Percentiles rank a stretch among this genome's conserved stretches.
Evolutionary conservation across 1,140 invertebrate genomes (phyloP).

Genomic region (Camponotus vicinus): DNA sequence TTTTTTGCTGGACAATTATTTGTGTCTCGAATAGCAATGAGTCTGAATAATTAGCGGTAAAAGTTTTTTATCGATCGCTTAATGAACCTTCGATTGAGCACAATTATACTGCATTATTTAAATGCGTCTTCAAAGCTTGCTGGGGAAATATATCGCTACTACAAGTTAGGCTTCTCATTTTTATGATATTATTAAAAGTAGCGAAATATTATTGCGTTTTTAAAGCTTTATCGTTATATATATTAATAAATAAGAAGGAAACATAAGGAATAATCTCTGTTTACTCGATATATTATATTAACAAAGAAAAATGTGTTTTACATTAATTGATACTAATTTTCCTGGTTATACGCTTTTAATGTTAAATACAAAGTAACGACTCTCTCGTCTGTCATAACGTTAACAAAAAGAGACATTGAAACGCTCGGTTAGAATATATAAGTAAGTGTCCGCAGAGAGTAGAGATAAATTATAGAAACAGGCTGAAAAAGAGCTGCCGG

Average conservation of each 20-base stretch:
- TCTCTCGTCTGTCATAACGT: neutral
- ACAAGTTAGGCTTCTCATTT: neutral
- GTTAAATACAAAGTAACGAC: neutral
- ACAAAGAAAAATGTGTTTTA: neutral
- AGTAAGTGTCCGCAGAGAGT: constrained; percentile 46
- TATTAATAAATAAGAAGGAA: neutral
- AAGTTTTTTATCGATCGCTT: constrained; percentile 15
- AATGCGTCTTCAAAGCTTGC: neutral
- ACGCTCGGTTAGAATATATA: constrained; percentile 31
- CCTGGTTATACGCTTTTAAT: neutral
- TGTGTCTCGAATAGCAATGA: neutral
- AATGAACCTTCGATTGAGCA: neutral
- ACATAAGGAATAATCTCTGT: neutral
- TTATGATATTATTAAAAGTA: neutral
- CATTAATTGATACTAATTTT: neutral
- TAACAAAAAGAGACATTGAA: neutral
- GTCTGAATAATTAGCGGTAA: constrained; percentile 30
- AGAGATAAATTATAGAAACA: constrained; percentile 63
- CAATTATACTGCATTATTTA: neutral
- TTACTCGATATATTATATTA: neutral
- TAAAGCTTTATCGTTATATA: neutral
- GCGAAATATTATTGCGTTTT: neutral
- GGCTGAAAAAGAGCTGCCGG: constrained; percentile 48
- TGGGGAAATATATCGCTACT: neutral
- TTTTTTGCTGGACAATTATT: constrained; percentile 33